phyloP scores from a whole-genome alignment of 2,113 vertebrate genomes.

The Sarotherodon lohbergeri region DNA sequence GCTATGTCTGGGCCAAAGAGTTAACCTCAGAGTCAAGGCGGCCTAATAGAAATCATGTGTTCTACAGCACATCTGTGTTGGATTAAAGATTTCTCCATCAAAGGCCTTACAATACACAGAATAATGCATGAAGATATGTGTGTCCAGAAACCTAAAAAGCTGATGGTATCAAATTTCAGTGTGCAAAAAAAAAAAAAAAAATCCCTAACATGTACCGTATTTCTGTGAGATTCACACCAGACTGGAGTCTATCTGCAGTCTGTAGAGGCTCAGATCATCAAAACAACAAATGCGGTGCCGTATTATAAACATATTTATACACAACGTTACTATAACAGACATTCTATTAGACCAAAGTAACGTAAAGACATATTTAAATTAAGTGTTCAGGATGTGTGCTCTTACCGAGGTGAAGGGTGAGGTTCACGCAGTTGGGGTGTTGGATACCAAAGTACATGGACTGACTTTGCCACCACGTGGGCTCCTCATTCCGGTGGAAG shows the following conservation, averaged over 20 bases:
- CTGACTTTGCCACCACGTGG: slow-evolving; percentile 97
- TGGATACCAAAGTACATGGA: slow-evolving; percentile 90
- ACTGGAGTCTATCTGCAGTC: not conserved
- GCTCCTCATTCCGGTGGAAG: slow-evolving; percentile 87
- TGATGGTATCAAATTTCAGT: not conserved
- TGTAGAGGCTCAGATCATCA: not conserved
- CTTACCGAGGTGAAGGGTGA: slow-evolving; percentile 89
- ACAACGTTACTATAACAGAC: not conserved
- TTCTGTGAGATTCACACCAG: not conserved
- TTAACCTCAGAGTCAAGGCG: not conserved
- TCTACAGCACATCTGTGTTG: slow-evolving; percentile 27
- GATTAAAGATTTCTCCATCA: not conserved
- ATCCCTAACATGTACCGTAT: not conserved
- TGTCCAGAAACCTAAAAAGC: not conserved
- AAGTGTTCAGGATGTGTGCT: not conserved
- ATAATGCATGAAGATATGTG: not conserved
- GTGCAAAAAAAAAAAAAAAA: not conserved
- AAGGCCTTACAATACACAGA: not conserved
- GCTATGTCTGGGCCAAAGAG: slow-evolving; percentile 16
- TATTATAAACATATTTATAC: not conserved
- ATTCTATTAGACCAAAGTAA: not conserved
- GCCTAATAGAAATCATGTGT: slow-evolving; percentile 17
- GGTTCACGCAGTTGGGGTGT: slow-evolving; percentile 84
- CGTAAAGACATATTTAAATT: not conserved
- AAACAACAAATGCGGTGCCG: not conserved